These are phyloP conservation scores for Liparis tanakae DNA, from an alignment of 2,797 vertebrate genomes.

Conservation along the genomic window DNA sequence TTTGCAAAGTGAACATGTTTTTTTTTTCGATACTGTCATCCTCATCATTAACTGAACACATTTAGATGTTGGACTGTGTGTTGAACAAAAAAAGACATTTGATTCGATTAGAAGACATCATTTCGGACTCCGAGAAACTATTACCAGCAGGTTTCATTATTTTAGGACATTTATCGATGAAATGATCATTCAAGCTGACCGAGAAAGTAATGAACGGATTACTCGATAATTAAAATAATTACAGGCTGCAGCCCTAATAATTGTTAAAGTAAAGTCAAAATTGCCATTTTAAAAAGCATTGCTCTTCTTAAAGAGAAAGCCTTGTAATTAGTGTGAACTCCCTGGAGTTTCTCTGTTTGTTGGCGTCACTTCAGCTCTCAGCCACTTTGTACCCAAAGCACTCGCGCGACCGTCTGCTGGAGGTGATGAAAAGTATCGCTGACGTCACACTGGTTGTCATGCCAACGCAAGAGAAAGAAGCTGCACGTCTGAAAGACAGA, in stretches of 20 bases:
- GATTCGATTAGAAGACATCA: neutral
- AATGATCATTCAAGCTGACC: neutral
- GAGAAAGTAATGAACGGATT: neutral
- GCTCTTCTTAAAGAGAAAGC: neutral
- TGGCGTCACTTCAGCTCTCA: slow-evolving; percentile 17
- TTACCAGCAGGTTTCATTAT: neutral
- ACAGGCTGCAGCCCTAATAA: neutral
- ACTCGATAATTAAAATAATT: neutral
- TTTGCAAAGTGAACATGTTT: neutral
- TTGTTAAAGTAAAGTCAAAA: neutral
- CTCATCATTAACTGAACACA: neutral
- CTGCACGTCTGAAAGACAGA: slow-evolving; percentile 42
- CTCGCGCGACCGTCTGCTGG: slow-evolving; percentile 30
- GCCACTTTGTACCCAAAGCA: slow-evolving; percentile 36
- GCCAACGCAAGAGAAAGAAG: slow-evolving; percentile 63
- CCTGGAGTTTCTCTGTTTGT: slow-evolving; percentile 25
- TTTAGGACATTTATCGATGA: neutral
- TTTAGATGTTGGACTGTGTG: neutral
- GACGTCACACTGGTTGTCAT: slow-evolving; percentile 72
- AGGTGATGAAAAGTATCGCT: slow-evolving; percentile 56
- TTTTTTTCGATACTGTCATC: neutral
- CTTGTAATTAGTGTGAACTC: neutral
- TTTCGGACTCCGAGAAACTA: neutral
- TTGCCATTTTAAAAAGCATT: neutral
- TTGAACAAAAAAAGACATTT: neutral